Base-by-base conservation (phyloP, 1,140 invertebrate genomes). In the Hyles vespertilio region DNA sequence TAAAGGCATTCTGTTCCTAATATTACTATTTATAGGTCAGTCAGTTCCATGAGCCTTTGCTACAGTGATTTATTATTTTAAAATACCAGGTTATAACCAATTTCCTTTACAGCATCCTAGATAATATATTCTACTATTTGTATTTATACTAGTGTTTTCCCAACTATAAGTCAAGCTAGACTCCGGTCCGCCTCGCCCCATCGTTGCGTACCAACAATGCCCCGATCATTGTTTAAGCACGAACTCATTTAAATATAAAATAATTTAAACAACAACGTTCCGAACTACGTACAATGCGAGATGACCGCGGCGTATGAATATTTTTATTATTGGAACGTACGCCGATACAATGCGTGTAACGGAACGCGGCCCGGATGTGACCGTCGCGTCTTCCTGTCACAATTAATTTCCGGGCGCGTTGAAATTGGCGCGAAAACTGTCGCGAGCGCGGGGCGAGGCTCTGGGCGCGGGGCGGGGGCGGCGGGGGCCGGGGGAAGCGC, bases 401-500 rank as follows among this genome's bases (percentile, higher is more conserved):
- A 86, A 89, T 89, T 89, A 89, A 89, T 89, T 89, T 87, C 84
- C 84, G 84, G 81, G 73, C 71, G 80, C 81, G 83, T 81, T 84
- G 84, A 84, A 89, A 89, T 87, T 89, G 86, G 86, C 86, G 86
- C 86, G 86, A 89, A 89, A 89, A 89, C 77, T 84, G 85, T 86
- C 79, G 84, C 80, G 76, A 69, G 67, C 77, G 74, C 65, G 68
- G 67, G 69, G 72, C 63, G 68, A 61, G 65, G 67, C 36, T 40
- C 36, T 55, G 63, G 63, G 65, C 12, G 49, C 33, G 7, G 67
- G 32, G 61, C 58, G 54, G 54, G 36, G 63, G 55, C 58, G 34
- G 59, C 22, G 62, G 51, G 68, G 40, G 51, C 60, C 52, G 58
- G 49, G 55, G 57, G 51, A 57, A 51, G 61, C 60, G 50, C n/a